A percentile compares a stretch with the other conserved stretches of the same genome.
Conservation (phyloP, 2,888 invertebrate species). For the Fragum sueziense region DNA sequence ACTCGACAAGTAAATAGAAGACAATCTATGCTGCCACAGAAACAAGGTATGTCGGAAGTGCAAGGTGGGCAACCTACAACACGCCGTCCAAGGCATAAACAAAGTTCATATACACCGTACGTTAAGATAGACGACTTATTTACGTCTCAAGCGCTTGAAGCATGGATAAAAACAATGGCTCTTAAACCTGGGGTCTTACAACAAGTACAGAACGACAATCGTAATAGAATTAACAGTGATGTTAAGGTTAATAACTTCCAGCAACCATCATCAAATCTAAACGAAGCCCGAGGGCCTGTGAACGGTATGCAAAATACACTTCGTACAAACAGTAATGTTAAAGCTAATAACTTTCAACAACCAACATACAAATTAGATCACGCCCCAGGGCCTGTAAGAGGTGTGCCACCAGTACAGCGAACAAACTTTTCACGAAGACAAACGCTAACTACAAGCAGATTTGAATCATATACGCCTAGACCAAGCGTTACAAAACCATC, state of each 20-base stretch:
- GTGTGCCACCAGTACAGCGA: too few species aligned
- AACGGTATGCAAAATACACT: not conserved
- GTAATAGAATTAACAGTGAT: not conserved
- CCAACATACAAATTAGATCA: not conserved
- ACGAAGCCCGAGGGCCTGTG: not conserved
- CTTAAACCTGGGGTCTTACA: not conserved
- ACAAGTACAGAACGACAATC: constrained; percentile 7
- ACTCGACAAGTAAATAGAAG: too few species aligned
- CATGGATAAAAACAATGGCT: constrained; percentile 13
- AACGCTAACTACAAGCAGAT: not conserved
- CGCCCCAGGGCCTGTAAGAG: not conserved
- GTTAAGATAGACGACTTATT: not conserved
- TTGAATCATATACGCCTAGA: not conserved
- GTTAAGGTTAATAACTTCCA: not conserved
- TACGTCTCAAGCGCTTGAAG: constrained; percentile 5
- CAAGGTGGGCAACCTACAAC: too few species aligned
- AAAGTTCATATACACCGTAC: not conserved
- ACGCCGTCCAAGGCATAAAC: not conserved
- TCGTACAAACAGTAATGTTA: not conserved
- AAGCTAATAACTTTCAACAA: not conserved
- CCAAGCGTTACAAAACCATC: not conserved
- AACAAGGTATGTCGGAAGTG: too few species aligned
- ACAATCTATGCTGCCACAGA: too few species aligned
- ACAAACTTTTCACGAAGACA: not conserved
- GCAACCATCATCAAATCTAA: not conserved